These are phyloP conservation scores for Corythoichthys intestinalis DNA, from an alignment of 2,113 vertebrate genomes.

Conservation along the genomic window DNA sequence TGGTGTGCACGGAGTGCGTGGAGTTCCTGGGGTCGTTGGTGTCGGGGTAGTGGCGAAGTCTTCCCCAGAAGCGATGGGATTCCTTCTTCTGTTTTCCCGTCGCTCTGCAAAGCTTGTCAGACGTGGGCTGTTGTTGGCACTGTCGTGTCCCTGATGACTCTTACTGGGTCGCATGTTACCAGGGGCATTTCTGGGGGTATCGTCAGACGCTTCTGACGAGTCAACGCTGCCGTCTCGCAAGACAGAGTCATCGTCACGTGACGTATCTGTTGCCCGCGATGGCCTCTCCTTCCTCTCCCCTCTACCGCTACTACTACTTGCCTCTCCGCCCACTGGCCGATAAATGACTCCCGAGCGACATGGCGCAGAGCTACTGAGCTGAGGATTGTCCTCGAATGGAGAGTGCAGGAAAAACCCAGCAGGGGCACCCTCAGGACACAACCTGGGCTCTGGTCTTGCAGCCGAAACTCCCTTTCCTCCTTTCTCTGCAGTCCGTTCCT, in stretches of 20 bases:
- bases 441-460: constrained; percentile 70
- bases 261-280: constrained; percentile 38
- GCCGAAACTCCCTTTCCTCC: constrained; percentile 27
- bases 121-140: constrained; percentile 56
- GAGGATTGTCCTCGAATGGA: constrained; percentile 57
- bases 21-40: constrained; percentile 53
- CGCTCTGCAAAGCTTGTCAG: constrained; percentile 87
- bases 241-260: constrained; percentile 71
- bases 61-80: constrained; percentile 56
- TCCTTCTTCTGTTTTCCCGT: constrained; percentile 54
- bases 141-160: constrained; percentile 31
- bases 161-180: constrained; percentile 61
- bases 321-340: constrained; percentile 49
- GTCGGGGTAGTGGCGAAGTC: constrained; percentile 40
- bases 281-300: constrained; percentile 34
- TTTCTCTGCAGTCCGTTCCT: constrained; percentile 37
- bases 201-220: constrained; percentile 72
- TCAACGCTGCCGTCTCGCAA: constrained; percentile 72
- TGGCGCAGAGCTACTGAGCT: constrained; percentile 74
- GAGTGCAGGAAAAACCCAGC: constrained; percentile 86
- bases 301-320: constrained; percentile 21
- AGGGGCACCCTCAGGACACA: constrained; percentile 83
- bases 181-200: constrained; percentile 49
- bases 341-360: constrained; percentile 59
- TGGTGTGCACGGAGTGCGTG: constrained; percentile 51